Percentiles rank a stretch among this genome's conserved stretches.
Evolutionary conservation across 2,113 vertebrate species (phyloP).

Genomic region (Callorhinus ursinus): DNA sequence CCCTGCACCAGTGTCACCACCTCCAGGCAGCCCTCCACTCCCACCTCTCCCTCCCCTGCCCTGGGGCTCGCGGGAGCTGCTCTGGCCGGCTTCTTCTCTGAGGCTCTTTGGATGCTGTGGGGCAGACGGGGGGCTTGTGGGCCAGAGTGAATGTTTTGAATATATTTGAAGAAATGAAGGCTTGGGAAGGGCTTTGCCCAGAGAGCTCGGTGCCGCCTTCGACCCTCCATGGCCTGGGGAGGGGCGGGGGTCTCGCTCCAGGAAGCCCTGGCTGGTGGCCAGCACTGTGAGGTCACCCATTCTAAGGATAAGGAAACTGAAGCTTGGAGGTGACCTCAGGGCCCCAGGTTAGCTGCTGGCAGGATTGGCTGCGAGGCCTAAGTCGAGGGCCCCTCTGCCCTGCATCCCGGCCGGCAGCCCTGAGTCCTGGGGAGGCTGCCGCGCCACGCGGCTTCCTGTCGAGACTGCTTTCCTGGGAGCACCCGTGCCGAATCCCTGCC

Average conservation of each 20-base stretch:
- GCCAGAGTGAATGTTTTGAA: background rate
- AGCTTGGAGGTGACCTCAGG: background rate
- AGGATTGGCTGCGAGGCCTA: too few relatives aligned
- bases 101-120: background rate
- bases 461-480: background rate
- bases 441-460: too few relatives aligned
- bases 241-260: background rate
- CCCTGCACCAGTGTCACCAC: accelerated
- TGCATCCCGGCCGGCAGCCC: background rate
- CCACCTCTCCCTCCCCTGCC: accelerated
- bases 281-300: accelerated
- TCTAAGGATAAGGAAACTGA: background rate
- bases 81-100: too few relatives aligned
- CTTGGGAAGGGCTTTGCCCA: background rate
- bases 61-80: background rate
- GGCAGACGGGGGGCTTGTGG: background rate
- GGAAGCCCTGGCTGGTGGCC: background rate
- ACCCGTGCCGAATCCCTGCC: accelerated
- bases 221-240: background rate
- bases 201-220: background rate
- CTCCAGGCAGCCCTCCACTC: background rate
- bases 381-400: too few relatives aligned
- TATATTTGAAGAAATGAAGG: background rate
- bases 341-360: background rate
- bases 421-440: background rate